A percentile compares a stretch with the other conserved stretches of the same genome.
phyloP scores from a whole-genome alignment of 92 coral and sea anemone genomes.

The Epizoanthus stellaris region DNA sequence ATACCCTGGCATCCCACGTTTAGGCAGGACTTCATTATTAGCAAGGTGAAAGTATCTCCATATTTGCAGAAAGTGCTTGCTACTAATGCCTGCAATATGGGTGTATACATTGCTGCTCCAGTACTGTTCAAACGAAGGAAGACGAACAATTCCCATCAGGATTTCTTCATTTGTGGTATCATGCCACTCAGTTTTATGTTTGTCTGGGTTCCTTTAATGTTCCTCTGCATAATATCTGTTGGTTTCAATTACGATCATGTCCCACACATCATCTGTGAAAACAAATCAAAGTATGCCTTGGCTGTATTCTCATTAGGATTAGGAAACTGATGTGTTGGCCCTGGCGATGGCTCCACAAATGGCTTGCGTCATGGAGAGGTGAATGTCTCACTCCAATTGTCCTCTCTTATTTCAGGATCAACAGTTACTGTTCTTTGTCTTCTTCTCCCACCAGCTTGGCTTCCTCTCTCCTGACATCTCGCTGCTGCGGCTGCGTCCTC shows the following conservation, averaged over 20 bases:
- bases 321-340: conserved; percentile 1
- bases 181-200: conserved; percentile 17
- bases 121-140: conserved; percentile 8
- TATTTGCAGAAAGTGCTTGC: conserved; percentile 7
- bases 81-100: conserved; percentile 9
- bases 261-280: conserved; percentile 57
- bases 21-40: neutral
- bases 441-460: neutral
- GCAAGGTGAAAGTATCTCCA: conserved; percentile 12
- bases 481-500: too few species aligned
- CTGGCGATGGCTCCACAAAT: neutral
- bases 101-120: conserved; percentile 22
- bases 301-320: too few species aligned
- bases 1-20: conserved; percentile 15
- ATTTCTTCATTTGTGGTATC: neutral
- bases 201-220: neutral
- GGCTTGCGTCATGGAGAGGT: too few species aligned
- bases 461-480: too few species aligned
- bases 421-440: too few species aligned
- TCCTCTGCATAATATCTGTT: conserved; percentile 54
- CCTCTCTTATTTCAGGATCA: neutral
- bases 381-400: neutral
- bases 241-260: conserved; percentile 52
- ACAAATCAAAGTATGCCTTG: conserved; percentile 23
- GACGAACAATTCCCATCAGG: conserved; percentile 6